Base-by-base conservation (phyloP, 2,888 invertebrate species). In the Apodemia mormo region DNA sequence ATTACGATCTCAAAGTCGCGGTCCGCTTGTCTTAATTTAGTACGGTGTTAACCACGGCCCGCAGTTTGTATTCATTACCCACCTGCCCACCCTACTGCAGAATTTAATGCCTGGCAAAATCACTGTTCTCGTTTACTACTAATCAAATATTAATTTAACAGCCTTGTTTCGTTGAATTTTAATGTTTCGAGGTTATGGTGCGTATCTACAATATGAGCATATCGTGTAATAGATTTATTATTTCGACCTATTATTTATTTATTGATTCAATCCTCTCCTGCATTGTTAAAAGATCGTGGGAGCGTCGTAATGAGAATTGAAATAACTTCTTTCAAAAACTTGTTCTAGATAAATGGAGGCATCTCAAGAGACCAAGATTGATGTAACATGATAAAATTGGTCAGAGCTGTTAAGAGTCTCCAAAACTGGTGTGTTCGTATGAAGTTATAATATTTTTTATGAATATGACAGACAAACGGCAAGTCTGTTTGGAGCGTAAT, bases 31-130 rank as follows among this genome's bases (percentile, higher is more conserved):
- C 86, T 86, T 90, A 88, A 92, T 91, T 91, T 90, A 91, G 85
- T 85, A 82, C 85, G 82, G 85, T 81, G 85, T 85, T 88, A 87
- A 87, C 87, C 87, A 84, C 86, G 84, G 82, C 80, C 87, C 89
- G 88, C 91, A 89, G 87, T 90, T 92, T 90, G 88, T 92, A 89
- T 92, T 91, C 89, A 92, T 92, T 90, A 90, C 86, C 85, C 81
- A 87, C 89, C 88, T 89, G 85, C 85, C 83, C 78, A 77, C 76
- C 82, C 80, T 52, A 77, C 79, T 80, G 80, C 82, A 82, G 78
- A 86, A 89, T 88, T 87, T 86, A 89, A 85, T 86, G 80, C 83
- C 81, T 79, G 79, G 77, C 82, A 80, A 84, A 85, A 87, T 85
- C 86, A 84, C 83, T 81, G 82, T 78, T 81, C 82, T 86, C 83